phyloP scores from a whole-genome alignment of 1,140 invertebrate species.

The Phenacoccus solenopsis region DNA sequence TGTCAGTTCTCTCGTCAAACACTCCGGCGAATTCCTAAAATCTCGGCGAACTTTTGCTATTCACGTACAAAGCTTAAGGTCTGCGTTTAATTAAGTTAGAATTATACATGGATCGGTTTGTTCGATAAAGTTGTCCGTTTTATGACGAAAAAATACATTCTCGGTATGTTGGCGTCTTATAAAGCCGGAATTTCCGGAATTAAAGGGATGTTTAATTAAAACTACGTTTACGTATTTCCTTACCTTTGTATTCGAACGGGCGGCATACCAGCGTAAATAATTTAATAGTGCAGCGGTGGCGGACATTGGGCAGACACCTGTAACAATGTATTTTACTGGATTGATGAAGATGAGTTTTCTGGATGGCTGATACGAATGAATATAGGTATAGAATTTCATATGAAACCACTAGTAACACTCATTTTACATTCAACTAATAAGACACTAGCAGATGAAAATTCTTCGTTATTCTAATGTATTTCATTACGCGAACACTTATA shows the following conservation, averaged over 20 bases:
- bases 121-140: background rate
- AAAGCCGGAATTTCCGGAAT: background rate
- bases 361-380: too few relatives aligned
- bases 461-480: too few relatives aligned
- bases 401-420: too few relatives aligned
- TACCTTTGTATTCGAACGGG: background rate
- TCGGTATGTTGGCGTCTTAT: background rate
- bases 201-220: background rate
- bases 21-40: background rate
- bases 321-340: too few relatives aligned
- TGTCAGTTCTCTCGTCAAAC: background rate
- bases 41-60: background rate
- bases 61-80: background rate
- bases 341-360: too few relatives aligned
- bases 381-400: too few relatives aligned
- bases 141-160: background rate
- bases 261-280: background rate
- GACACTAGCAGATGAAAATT: too few relatives aligned
- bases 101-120: background rate
- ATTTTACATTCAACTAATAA: too few relatives aligned
- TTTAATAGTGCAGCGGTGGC: too few relatives aligned
- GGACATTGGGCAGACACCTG: too few relatives aligned
- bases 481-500: too few relatives aligned
- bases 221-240: background rate
- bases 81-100: background rate